Conservation (phyloP, 2,888 invertebrate genomes). For the Scotopteryx bipunctaria region DNA sequence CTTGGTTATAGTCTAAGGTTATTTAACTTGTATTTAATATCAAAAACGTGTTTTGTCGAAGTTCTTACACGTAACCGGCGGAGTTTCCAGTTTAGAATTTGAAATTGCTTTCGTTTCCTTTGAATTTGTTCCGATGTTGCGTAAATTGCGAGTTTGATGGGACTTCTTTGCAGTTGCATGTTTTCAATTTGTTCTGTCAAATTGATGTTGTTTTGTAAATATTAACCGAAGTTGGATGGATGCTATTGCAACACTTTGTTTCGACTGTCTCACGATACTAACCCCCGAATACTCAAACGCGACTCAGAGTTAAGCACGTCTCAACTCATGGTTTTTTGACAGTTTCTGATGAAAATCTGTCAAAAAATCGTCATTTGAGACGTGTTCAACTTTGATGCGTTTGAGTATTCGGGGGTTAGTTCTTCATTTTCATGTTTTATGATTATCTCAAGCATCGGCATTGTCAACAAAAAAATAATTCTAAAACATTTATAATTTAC, state of each 20-base stretch:
- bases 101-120: conserved; percentile 63
- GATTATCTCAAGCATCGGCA: too few relatives aligned
- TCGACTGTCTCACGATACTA: not conserved
- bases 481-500: too few relatives aligned
- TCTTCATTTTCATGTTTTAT: too few relatives aligned
- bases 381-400: too few relatives aligned
- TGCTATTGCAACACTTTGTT: not conserved
- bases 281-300: not conserved
- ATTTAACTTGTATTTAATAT: conserved; percentile 79
- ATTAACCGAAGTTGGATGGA: not conserved
- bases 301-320: too few relatives aligned
- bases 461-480: too few relatives aligned
- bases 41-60: conserved; percentile 69
- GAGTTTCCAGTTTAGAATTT: conserved; percentile 66
- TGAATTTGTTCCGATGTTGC: conserved; percentile 53
- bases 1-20: conserved; percentile 21
- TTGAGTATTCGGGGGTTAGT: too few relatives aligned
- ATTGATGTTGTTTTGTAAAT: conserved; percentile 23
- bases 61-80: conserved; percentile 55
- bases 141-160: conserved; percentile 42
- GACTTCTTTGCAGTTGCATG: conserved; percentile 25
- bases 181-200: conserved; percentile 28
- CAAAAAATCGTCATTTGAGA: too few relatives aligned
- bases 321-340: too few relatives aligned
- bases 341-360: too few relatives aligned